A percentile compares a stretch with the other conserved stretches of the same genome.
phyloP scores from a whole-genome alignment of 2,113 vertebrate genomes.

The Micronisus gabar region DNA sequence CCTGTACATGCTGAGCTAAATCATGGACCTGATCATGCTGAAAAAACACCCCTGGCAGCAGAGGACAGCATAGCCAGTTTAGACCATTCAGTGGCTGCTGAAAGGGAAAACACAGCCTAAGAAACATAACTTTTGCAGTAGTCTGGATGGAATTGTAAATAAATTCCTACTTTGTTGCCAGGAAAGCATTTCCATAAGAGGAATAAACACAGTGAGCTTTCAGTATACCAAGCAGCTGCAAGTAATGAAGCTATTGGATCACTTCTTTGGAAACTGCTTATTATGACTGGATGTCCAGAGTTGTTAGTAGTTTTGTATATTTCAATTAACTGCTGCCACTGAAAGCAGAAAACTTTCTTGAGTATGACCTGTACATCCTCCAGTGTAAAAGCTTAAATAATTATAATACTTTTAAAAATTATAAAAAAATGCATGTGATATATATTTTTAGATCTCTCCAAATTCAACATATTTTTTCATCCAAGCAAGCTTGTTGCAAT shows the following conservation, averaged over 20 bases:
- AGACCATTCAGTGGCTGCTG: background rate
- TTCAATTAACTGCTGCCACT: background rate
- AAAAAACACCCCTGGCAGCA: background rate
- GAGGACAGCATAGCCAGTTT: background rate
- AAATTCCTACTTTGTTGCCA: background rate
- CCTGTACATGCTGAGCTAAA: background rate
- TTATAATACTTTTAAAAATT: background rate
- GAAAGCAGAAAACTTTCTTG: background rate
- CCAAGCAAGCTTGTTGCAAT: background rate
- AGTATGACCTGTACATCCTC: background rate
- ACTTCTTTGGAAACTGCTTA: background rate
- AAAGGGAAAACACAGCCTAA: background rate
- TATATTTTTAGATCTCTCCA: background rate
- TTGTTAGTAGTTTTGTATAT: background rate
- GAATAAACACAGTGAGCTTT: background rate
- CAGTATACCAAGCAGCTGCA: background rate
- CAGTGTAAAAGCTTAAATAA: background rate
- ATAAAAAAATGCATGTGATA: too few relatives aligned
- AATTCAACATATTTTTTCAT: background rate
- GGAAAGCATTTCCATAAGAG: background rate
- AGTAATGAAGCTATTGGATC: background rate
- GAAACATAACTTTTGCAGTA: background rate
- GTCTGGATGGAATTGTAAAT: background rate
- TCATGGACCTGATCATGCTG: background rate
- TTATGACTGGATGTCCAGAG: background rate